phyloP scores from a whole-genome alignment of 2,113 vertebrate species.

The Pica pica region DNA sequence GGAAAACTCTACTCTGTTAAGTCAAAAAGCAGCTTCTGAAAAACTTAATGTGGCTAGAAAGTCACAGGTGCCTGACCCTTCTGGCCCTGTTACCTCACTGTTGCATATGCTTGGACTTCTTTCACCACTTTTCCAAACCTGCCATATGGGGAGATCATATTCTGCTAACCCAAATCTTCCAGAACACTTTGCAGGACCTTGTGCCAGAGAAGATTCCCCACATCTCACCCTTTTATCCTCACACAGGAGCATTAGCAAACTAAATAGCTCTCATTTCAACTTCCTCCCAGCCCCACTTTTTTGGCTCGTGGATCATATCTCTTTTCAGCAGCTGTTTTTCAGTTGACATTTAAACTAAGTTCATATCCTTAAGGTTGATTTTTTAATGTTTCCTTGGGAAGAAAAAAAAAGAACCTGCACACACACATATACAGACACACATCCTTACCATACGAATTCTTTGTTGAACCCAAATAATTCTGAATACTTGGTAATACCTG shows the following conservation, averaged over 20 bases:
- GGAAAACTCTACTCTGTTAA: slow-evolving; percentile 75
- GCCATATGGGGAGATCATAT: slow-evolving; percentile 70
- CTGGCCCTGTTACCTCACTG: slow-evolving; percentile 59
- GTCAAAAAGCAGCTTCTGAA: slow-evolving; percentile 79
- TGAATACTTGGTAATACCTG: background rate
- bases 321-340: slow-evolving; percentile 78
- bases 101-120: slow-evolving; percentile 69
- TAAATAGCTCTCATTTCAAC: slow-evolving; percentile 74
- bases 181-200: slow-evolving; percentile 61
- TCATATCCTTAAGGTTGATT: slow-evolving; percentile 66
- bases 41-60: slow-evolving; percentile 67
- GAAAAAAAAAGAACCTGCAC: background rate
- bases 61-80: slow-evolving; percentile 76
- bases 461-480: background rate
- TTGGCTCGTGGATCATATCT: slow-evolving; percentile 61
- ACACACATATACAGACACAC: background rate
- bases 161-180: slow-evolving; percentile 74
- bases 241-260: slow-evolving; percentile 78
- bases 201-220: slow-evolving; percentile 72
- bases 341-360: slow-evolving; percentile 74
- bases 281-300: slow-evolving; percentile 71
- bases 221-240: slow-evolving; percentile 76
- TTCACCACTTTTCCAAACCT: slow-evolving; percentile 62
- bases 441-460: background rate
- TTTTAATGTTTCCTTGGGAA: slow-evolving; percentile 46